Base-by-base conservation (phyloP, 2,888 invertebrate species). In the Archips crataeganus region DNA sequence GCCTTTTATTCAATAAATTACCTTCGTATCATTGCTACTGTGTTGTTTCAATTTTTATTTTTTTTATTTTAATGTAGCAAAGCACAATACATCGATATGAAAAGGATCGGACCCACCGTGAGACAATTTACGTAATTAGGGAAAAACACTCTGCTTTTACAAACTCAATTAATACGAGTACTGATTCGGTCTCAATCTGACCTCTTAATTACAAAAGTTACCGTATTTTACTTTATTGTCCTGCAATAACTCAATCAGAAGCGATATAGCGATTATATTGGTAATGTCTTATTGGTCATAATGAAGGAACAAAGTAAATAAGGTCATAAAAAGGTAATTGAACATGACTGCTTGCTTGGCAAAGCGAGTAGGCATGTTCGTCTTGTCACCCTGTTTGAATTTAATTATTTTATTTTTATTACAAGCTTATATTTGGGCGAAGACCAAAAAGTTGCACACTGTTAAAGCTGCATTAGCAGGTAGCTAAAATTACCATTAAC, bases 311-410 rank as follows among this genome's bases (percentile, higher is more conserved):
- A 54, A 61, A 70, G 54, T 70, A 74, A 65, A 74, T 68, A 74
- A 51, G 34, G 13, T 74, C 64, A 60, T 74, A 69, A 74, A 69
- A 45, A 65, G 63, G 69, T 74, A 74, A 73, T 68, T 73, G 68
- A 69, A 49, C 42, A 64, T 73, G 69, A 63, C 51, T 64, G 59
- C 23, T 54, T 64, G 59, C 23, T 54, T 68, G 36, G 65, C 51
- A 23, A n/a, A 1, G 49, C 39, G 39, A 6, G 49, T 69, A n/a
- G n/a, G n/a, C n/a, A 11, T 23, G 11, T 15, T 69, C 51, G 39
- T 2, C 49, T 42, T 69, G 59, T 8, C 49, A 45, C 49, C 63
- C 51, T 13, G 15, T 13, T 34, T 15, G 13, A 2, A 36, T 36
- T 5, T 36, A 3, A 5, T 36, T 3, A 3, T 36, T 5, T 3